A percentile compares a stretch with the other conserved stretches of the same genome.
Evolutionary conservation across 2,797 vertebrate genomes (phyloP).

Genomic region (Chloroceryle amazona): DNA sequence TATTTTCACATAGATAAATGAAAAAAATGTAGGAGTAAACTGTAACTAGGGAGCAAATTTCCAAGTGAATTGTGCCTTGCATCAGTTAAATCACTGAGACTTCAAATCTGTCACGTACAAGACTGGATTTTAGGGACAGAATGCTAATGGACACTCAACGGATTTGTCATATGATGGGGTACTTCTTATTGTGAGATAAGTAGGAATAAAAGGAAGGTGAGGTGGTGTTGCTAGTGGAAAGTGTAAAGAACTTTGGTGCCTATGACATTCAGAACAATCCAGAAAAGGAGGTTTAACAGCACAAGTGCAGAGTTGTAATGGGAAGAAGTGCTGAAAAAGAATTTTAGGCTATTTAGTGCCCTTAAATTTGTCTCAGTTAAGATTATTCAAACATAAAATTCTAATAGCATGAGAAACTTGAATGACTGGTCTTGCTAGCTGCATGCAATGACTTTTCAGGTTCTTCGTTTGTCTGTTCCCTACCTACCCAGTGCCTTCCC

Average conservation of each 20-base stretch:
- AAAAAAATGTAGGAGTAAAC: not conserved
- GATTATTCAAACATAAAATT: not conserved
- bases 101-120: fast-evolving
- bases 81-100: not conserved
- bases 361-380: not conserved
- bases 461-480: not conserved
- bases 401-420: not conserved
- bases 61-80: not conserved
- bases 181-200: not conserved
- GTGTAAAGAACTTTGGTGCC: not conserved
- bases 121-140: not conserved
- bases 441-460: not conserved
- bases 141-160: not conserved
- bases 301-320: not conserved
- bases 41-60: not conserved
- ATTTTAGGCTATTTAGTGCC: not conserved
- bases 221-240: not conserved
- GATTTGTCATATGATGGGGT: not conserved
- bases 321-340: not conserved
- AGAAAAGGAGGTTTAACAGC: not conserved
- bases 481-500: not conserved
- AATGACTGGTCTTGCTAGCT: not conserved
- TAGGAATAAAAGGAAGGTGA: not conserved
- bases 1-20: not conserved
- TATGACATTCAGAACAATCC: not conserved